Evolutionary conservation across 2,888 invertebrate genomes (phyloP).

Genomic region (Linyphia triangularis): DNA sequence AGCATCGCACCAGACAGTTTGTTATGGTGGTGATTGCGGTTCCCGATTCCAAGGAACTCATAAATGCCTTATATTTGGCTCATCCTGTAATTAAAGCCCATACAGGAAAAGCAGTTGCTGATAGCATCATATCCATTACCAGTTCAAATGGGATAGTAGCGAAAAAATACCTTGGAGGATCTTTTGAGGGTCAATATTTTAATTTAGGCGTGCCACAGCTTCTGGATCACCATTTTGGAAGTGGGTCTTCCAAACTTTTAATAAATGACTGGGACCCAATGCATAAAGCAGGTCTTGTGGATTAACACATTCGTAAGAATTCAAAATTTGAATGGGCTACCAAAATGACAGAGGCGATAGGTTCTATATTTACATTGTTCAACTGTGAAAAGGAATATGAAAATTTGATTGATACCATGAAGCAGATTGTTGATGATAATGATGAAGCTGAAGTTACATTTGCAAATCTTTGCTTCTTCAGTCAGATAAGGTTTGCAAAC

Average conservation of each 20-base stretch:
- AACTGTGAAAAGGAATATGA: background rate
- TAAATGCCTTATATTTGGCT: background rate
- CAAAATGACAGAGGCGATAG: background rate
- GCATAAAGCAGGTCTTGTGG: background rate
- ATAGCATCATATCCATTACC: background rate
- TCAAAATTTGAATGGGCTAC: background rate
- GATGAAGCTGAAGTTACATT: background rate
- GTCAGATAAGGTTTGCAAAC: background rate
- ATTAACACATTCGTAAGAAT: background rate
- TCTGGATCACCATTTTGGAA: background rate
- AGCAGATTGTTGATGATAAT: background rate
- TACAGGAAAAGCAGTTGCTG: background rate
- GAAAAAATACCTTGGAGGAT: background rate
- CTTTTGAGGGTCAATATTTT: background rate
- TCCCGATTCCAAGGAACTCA: background rate
- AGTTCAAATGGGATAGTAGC: background rate
- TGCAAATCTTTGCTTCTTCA: background rate
- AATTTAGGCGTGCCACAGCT: background rate
- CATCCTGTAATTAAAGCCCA: background rate
- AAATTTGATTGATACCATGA: background rate
- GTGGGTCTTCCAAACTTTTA: no score
- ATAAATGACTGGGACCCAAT: background rate
- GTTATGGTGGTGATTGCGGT: background rate
- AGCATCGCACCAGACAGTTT: background rate
- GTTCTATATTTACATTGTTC: background rate